Evolutionary conservation across 2,888 invertebrate genomes (phyloP).

Genomic region (Synergus itoensis): DNA sequence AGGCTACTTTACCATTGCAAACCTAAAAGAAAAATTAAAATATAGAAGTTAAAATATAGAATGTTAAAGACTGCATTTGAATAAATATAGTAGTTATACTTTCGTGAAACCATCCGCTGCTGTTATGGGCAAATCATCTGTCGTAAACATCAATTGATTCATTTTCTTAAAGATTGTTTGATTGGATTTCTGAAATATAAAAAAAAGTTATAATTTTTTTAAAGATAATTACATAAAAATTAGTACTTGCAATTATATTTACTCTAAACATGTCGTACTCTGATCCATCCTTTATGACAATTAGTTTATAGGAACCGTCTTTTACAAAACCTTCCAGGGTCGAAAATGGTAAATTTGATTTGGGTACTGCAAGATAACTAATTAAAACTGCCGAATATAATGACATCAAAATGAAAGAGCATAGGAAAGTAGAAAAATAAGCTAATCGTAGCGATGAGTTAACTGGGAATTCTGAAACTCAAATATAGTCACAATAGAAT

Average conservation of each 20-base stretch:
- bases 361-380: constrained; percentile 33
- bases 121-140: too few species aligned
- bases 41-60: too few species aligned
- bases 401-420: constrained; percentile 42
- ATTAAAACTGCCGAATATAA: constrained; percentile 31
- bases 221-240: background rate
- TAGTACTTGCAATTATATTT: background rate
- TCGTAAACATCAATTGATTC: background rate
- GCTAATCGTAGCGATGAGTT: constrained; percentile 62
- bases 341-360: constrained; percentile 50
- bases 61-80: too few species aligned
- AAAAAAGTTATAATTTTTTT: background rate
- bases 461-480: constrained; percentile 61
- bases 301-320: constrained; percentile 53
- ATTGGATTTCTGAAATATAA: background rate
- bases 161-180: background rate
- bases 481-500: constrained; percentile 17
- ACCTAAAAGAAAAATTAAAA: background rate
- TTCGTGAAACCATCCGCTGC: too few species aligned
- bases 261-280: constrained; percentile 23
- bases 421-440: constrained; percentile 65
- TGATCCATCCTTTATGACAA: constrained; percentile 20
- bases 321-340: constrained; percentile 51
- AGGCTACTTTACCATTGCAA: constrained; percentile 3
- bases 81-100: too few species aligned